Evolutionary conservation across 1,140 invertebrate genomes (phyloP).

Genomic region (Planococcus citri): DNA sequence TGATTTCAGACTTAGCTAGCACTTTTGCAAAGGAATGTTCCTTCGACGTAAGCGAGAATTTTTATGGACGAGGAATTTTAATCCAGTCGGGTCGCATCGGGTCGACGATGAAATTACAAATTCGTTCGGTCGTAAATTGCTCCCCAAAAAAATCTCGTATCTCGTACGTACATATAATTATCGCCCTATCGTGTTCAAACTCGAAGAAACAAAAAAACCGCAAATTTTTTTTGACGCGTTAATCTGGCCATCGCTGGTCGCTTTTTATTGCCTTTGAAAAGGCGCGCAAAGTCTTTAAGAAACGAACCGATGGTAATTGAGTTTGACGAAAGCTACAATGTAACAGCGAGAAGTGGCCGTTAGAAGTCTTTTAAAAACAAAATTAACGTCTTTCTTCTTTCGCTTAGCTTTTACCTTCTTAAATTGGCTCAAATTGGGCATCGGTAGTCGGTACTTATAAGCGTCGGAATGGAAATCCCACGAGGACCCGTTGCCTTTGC

Average conservation of each 20-base stretch:
- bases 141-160: too few relatives aligned
- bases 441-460: slow-evolving; percentile 17
- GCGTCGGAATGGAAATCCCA: slow-evolving; percentile 14
- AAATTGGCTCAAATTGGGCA: slow-evolving; percentile 19
- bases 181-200: too few relatives aligned
- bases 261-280: neutral
- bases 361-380: slow-evolving; percentile 20
- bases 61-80: too few relatives aligned
- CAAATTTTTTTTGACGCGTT: neutral
- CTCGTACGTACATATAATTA: too few relatives aligned
- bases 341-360: slow-evolving; percentile 16
- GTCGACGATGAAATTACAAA: too few relatives aligned
- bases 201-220: neutral
- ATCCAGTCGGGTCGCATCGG: too few relatives aligned
- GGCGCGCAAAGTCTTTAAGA: neutral
- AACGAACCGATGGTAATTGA: slow-evolving; percentile 17
- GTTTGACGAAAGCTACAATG: slow-evolving; percentile 17
- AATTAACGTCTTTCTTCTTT: slow-evolving; percentile 14
- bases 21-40: neutral
- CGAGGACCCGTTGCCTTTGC: neutral
- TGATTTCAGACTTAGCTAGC: neutral
- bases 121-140: too few relatives aligned
- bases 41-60: too few relatives aligned
- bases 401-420: slow-evolving; percentile 14
- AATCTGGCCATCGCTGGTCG: too few relatives aligned